Evolutionary conservation across 2,888 invertebrate species (phyloP).

Genomic region (Cheilosia vernalis): DNA sequence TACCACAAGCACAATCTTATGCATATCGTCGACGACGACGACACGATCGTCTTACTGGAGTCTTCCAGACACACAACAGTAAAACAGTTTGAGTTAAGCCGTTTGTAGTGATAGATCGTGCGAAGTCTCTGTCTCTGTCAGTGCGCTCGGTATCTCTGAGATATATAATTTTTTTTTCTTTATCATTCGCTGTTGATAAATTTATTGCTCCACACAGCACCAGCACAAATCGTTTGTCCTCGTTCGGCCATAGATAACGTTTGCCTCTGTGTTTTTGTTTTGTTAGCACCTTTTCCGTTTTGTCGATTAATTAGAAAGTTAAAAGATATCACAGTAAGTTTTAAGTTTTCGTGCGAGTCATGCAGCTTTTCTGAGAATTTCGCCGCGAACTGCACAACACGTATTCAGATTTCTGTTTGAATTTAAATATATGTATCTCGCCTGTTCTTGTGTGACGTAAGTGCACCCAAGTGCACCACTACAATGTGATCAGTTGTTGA

Average conservation of each 20-base stretch:
- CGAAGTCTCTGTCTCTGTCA: conserved; percentile 53
- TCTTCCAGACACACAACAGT: conserved; percentile 64
- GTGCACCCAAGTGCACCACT: conserved; percentile 37
- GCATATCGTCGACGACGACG: conserved; percentile 10
- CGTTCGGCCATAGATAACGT: conserved; percentile 40
- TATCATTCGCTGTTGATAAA: conserved; percentile 31
- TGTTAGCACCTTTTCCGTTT: conserved; percentile 32
- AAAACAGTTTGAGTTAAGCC: conserved; percentile 66
- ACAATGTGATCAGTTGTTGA: conserved; percentile 43
- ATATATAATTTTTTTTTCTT: conserved; percentile 54
- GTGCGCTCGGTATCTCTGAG: conserved; percentile 66
- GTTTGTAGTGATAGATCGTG: conserved; percentile 71
- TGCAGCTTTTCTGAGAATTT: conserved; percentile 60
- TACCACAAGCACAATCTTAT: conserved; percentile 4
- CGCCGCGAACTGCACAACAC: conserved; percentile 36
- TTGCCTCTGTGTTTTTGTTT: conserved; percentile 33
- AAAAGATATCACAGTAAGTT: conserved; percentile 20
- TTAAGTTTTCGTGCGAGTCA: conserved; percentile 47
- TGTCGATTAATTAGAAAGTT: conserved; percentile 35
- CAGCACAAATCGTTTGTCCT: conserved; percentile 16
- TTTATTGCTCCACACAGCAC: conserved; percentile 28
- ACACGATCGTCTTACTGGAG: conserved; percentile 62
- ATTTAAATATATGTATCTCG: conserved; percentile 24
- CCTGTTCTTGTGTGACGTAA: conserved; percentile 52
- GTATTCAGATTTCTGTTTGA: conserved; percentile 6